phyloP scores from a whole-genome alignment of 1,140 invertebrate species.

The Drosophila malerkotliana region DNA sequence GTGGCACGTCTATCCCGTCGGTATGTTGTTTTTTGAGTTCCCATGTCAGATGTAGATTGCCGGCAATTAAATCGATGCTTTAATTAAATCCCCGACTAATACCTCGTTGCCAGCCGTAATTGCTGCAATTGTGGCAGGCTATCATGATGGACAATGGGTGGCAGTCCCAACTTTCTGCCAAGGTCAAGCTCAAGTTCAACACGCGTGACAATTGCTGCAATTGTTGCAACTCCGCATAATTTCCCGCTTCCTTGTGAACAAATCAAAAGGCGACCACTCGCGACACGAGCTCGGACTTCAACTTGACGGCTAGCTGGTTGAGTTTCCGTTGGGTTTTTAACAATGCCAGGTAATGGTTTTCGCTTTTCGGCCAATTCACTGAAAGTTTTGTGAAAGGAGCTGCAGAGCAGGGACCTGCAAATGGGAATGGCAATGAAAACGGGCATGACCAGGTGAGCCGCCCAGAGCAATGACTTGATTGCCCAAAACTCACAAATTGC shows the following conservation, averaged over 20 bases:
- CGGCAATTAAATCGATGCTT: conserved; percentile 53
- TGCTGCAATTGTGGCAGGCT: conserved; percentile 32
- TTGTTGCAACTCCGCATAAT: conserved; percentile 42
- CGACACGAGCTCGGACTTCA: conserved; percentile 21
- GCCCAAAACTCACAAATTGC: conserved; percentile 20
- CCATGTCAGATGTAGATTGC: conserved; percentile 25
- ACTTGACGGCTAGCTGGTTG: conserved; percentile 27
- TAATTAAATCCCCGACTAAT: conserved; percentile 59
- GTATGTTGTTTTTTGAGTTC: conserved; percentile 22
- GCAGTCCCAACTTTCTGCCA: conserved; percentile 41
- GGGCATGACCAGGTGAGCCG: conserved; percentile 24
- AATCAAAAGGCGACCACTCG: conserved; percentile 17
- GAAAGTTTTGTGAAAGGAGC: conserved; percentile 64
- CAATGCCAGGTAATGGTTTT: conserved; percentile 41
- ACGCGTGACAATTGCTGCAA: conserved; percentile 48
- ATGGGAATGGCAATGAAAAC: background rate
- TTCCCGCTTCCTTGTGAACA: conserved; percentile 66
- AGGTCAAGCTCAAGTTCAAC: conserved; percentile 82
- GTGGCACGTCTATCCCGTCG: conserved; percentile 46
- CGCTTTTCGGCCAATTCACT: conserved; percentile 34
- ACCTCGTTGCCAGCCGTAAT: conserved; percentile 46
- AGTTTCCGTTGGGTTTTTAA: conserved; percentile 54
- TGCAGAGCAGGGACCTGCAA: conserved; percentile 30
- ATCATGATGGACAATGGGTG: conserved; percentile 19
- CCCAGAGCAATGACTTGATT: conserved; percentile 47